Evolutionary conservation across 2,113 vertebrate species (phyloP).

Genomic region (Otus sunia): DNA sequence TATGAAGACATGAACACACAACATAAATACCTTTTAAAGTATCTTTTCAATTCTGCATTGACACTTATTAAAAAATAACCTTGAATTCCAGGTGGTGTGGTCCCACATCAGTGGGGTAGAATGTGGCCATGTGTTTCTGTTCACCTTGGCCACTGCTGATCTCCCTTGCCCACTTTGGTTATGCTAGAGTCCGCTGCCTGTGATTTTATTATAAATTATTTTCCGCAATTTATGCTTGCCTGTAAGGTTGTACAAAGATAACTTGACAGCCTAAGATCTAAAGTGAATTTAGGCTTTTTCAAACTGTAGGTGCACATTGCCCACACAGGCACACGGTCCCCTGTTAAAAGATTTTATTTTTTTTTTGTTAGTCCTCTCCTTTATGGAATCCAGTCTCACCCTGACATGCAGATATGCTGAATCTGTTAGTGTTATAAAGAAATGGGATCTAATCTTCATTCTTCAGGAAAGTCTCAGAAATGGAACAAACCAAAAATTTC

Average conservation of each 20-base stretch:
- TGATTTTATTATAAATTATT: background rate
- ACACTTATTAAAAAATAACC: background rate
- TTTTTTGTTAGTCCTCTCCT: background rate
- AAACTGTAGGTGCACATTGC: background rate
- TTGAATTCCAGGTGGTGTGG: background rate
- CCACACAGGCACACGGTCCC: rapidly evolving
- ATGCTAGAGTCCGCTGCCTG: background rate
- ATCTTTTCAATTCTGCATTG: background rate
- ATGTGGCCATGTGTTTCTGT: background rate
- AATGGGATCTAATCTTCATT: background rate
- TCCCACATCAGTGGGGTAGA: background rate
- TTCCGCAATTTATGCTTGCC: background rate
- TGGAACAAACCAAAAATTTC: background rate
- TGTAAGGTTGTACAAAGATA: background rate
- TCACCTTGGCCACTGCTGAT: background rate
- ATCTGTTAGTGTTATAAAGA: background rate
- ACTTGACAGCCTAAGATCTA: background rate
- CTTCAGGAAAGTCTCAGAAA: background rate
- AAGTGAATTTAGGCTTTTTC: background rate
- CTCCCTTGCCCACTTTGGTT: background rate
- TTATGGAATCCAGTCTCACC: background rate
- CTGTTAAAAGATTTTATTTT: background rate
- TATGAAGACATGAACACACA: background rate
- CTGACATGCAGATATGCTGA: background rate
- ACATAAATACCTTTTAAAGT: background rate